A percentile compares a stretch with the other conserved stretches of the same genome.
Evolutionary conservation across 2,113 vertebrate genomes (phyloP).

Genomic region (Grus americana): DNA sequence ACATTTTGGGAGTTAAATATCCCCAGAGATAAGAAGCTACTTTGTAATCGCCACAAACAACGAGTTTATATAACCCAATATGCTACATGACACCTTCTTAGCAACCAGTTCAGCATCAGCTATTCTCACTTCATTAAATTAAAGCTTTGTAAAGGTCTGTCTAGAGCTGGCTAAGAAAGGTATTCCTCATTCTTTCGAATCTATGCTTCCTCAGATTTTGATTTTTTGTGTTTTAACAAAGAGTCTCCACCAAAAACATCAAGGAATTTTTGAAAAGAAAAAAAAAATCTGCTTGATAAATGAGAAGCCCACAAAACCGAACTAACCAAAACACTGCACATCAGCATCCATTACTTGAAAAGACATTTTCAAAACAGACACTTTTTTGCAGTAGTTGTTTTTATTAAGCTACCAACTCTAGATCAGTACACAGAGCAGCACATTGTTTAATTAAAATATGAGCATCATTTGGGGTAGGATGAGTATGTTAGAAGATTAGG

Average conservation of each 20-base stretch:
- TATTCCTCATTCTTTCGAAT: not conserved
- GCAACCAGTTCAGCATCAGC: not conserved
- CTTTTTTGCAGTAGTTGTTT: not conserved
- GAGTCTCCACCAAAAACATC: not conserved
- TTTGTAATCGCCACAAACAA: not conserved
- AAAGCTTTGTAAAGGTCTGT: not conserved
- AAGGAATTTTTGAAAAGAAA: not conserved
- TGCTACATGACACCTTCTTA: conserved; percentile 23
- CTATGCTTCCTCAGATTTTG: not conserved
- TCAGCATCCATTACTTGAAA: not conserved
- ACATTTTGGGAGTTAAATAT: not conserved
- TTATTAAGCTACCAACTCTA: not conserved
- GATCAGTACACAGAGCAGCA: not conserved
- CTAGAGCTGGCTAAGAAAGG: not conserved
- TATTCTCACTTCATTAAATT: conserved; percentile 30
- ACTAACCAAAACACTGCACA: not conserved
- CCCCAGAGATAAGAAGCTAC: not conserved
- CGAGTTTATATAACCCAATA: not conserved
- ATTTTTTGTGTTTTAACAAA: not conserved
- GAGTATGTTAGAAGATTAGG: not conserved
- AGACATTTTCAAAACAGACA: not conserved
- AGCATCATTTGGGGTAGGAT: not conserved
- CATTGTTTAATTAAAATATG: not conserved
- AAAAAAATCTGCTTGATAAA: not conserved
- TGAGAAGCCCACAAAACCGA: not conserved